Evolutionary conservation across 1,140 invertebrate genomes (phyloP).

Genomic region (Scaptomyza hsui): DNA sequence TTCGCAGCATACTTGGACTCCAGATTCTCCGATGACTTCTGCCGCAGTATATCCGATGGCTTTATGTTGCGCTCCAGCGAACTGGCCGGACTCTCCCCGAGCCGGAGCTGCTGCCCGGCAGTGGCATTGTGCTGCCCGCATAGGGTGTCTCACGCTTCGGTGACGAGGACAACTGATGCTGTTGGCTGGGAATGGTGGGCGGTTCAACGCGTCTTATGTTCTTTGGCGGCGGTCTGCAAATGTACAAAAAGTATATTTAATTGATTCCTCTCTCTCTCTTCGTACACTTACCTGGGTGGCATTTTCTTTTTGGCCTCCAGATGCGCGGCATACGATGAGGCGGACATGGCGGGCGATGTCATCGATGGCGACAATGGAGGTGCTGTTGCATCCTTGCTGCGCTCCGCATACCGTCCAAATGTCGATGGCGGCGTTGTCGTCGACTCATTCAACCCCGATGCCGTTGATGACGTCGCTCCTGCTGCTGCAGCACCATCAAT

Average conservation of each 20-base stretch:
- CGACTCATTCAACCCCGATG: background rate
- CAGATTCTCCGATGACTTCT: slow-evolving; percentile 80
- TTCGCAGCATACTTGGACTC: slow-evolving; percentile 73
- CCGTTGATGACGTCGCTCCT: slow-evolving; percentile 14
- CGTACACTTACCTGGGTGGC: slow-evolving; percentile 85
- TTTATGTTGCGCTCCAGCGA: slow-evolving; percentile 83
- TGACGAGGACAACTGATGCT: slow-evolving; percentile 63
- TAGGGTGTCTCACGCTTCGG: slow-evolving; percentile 74
- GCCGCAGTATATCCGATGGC: slow-evolving; percentile 80
- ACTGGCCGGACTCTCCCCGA: slow-evolving; percentile 78
- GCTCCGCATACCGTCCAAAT: slow-evolving; percentile 56
- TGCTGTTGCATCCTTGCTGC: slow-evolving; percentile 62
- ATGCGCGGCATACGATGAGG: slow-evolving; percentile 83
- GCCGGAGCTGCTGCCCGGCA: slow-evolving; percentile 64
- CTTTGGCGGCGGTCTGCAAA: slow-evolving; percentile 87
- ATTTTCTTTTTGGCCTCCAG: slow-evolving; percentile 86
- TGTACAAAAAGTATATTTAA: too few relatives aligned
- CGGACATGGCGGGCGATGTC: slow-evolving; percentile 83
- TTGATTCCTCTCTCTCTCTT: too few relatives aligned
- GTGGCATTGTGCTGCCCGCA: slow-evolving; percentile 69
- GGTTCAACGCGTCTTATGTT: slow-evolving; percentile 86
- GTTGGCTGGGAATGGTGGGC: slow-evolving; percentile 84
- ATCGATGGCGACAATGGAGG: slow-evolving; percentile 81
- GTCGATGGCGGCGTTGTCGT: slow-evolving; percentile 57
- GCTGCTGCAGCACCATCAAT: slow-evolving; percentile 36